Conservation (phyloP, 2,888 invertebrate genomes). For the Eumacrocentrus americanus region DNA sequence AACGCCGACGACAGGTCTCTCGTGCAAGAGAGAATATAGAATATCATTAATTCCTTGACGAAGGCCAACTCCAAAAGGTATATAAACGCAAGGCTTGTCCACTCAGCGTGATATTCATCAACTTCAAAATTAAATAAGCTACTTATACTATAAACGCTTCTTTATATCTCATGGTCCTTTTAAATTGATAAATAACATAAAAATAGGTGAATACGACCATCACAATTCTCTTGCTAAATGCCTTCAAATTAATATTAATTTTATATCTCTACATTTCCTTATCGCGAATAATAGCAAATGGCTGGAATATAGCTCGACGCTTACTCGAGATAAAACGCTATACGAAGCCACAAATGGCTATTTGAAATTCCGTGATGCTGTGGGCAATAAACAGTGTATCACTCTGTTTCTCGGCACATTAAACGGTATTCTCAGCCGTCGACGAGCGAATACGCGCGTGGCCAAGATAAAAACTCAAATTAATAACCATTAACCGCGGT, state of each 20-base stretch:
- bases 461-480: constrained; percentile 38
- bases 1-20: constrained; percentile 5
- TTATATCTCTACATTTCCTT: constrained; percentile 20
- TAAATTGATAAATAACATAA: neutral
- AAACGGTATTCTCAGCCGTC: constrained; percentile 38
- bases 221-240: constrained; percentile 5
- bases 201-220: neutral
- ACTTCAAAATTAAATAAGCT: constrained; percentile 9
- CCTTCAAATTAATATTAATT: constrained; percentile 22
- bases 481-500: constrained; percentile 46
- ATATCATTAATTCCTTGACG: constrained; percentile 24
- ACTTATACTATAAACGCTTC: neutral
- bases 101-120: constrained; percentile 7
- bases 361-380: constrained; percentile 50
- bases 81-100: neutral
- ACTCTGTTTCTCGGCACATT: constrained; percentile 49
- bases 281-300: constrained; percentile 8
- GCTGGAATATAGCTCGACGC: neutral
- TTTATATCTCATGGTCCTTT: neutral
- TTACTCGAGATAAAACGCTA: constrained; percentile 19
- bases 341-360: constrained; percentile 34
- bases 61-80: neutral
- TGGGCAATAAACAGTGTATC: constrained; percentile 54
- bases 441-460: constrained; percentile 2
- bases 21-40: neutral